Percentiles rank a stretch among this genome's conserved stretches.
phyloP scores from a whole-genome alignment of 2,113 vertebrate species.

The Melanocharis versteri region DNA sequence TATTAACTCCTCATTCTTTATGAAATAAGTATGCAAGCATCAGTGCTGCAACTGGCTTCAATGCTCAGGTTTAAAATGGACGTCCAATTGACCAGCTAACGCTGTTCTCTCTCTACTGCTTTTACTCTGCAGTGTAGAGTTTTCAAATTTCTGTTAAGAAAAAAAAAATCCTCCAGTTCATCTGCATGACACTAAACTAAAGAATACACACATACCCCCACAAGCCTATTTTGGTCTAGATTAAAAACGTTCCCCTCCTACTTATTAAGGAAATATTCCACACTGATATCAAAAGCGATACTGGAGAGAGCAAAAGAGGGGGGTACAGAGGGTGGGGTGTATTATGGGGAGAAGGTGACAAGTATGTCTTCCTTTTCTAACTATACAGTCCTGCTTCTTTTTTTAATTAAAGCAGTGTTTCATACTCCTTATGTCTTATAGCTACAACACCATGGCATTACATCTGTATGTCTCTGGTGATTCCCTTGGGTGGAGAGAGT shows the following conservation, averaged over 20 bases:
- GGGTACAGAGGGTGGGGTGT: background rate
- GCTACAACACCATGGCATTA: background rate
- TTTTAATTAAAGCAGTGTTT: background rate
- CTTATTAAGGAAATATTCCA: conserved; percentile 59
- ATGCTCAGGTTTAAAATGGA: conserved; percentile 57
- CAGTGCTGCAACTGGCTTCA: background rate
- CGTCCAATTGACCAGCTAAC: conserved; percentile 27
- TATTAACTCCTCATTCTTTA: background rate
- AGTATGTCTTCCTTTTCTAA: background rate
- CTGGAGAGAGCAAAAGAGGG: background rate
- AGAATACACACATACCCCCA: conserved; percentile 48
- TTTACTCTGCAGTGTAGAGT: conserved; percentile 26
- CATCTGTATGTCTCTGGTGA: conserved; percentile 6
- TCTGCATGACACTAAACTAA: conserved; percentile 23
- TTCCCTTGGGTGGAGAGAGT: conserved; percentile 58
- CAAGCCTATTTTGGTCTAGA: conserved; percentile 36
- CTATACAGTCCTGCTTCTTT: background rate
- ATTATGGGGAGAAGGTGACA: background rate
- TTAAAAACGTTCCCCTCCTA: conserved; percentile 45
- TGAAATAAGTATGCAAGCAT: background rate
- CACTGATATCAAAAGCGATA: background rate
- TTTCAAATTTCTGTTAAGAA: background rate
- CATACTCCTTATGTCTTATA: background rate
- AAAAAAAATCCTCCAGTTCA: conserved; percentile 15
- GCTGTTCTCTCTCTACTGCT: background rate